Evolutionary conservation across 2,888 invertebrate genomes (phyloP).

Genomic region (Flabesymbios commensalis): DNA sequence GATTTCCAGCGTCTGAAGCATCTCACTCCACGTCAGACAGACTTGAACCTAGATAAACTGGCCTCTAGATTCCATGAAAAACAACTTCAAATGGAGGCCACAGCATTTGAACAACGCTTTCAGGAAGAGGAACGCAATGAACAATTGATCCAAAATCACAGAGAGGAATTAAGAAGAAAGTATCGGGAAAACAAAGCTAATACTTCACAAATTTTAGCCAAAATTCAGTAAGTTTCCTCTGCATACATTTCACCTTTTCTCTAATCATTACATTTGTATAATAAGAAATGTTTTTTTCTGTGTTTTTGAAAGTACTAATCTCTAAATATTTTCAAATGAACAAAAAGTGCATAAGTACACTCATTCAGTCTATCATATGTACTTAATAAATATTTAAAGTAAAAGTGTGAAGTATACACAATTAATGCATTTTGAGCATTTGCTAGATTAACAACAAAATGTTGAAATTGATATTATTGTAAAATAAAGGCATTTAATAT

Average conservation of each 20-base stretch:
- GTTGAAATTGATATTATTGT: no score
- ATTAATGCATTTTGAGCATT: no score
- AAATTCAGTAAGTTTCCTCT: conserved; percentile 57
- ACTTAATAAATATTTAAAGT: no score
- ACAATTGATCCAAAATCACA: conserved; percentile 46
- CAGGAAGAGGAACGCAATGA: conserved; percentile 50
- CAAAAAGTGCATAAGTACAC: no score
- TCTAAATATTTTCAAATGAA: no score
- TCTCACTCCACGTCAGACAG: conserved; percentile 59
- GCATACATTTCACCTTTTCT: no score
- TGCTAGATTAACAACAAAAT: no score
- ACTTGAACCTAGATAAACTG: conserved; percentile 55
- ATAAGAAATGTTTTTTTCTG: neutral
- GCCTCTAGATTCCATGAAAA: conserved; percentile 55
- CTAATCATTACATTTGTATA: no score
- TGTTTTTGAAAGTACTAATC: neutral
- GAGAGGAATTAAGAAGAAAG: conserved; percentile 47
- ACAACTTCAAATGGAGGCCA: conserved; percentile 55
- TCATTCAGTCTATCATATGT: no score
- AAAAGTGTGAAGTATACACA: no score
- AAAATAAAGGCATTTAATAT: no score
- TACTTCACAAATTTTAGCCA: conserved; percentile 59
- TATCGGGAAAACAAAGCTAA: conserved; percentile 47
- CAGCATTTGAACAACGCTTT: conserved; percentile 54
- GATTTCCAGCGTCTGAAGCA: conserved; percentile 55